phyloP scores from a whole-genome alignment of 2,888 invertebrate species.

The Liodrosophila aerea region DNA sequence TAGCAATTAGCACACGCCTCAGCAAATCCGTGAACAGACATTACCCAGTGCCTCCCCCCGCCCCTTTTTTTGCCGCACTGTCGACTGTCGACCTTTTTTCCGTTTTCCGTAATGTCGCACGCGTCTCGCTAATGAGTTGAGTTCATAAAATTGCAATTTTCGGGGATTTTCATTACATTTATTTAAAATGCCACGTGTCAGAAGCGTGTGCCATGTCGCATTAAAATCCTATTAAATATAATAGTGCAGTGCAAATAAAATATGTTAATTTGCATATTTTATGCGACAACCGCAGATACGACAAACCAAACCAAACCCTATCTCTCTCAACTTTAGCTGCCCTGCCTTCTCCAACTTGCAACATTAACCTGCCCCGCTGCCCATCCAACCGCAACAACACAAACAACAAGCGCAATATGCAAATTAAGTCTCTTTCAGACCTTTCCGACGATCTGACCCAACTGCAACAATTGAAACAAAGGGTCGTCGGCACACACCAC shows the following conservation, averaged over 20 bases:
- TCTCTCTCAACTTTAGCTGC: no score
- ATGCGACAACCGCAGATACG: conserved; percentile 24
- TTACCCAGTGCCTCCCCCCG: neutral
- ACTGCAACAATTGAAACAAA: conserved; percentile 4
- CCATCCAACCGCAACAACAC: conserved; percentile 10
- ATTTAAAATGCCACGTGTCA: conserved; percentile 42
- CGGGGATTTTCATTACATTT: conserved; percentile 23
- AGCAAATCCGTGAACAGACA: conserved; percentile 20
- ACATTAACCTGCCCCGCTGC: neutral
- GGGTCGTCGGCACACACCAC: neutral
- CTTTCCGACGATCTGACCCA: no score
- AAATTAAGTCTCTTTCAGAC: conserved; percentile 23
- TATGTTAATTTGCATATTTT: conserved; percentile 65
- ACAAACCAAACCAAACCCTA: neutral
- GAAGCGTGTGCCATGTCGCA: conserved; percentile 24
- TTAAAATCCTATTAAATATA: conserved; percentile 65
- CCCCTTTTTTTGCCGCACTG: neutral
- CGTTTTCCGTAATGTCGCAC: neutral
- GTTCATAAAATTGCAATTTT: conserved; percentile 56
- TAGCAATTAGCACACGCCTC: conserved; percentile 64
- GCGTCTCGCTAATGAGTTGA: conserved; percentile 43
- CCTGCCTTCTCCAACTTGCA: no score
- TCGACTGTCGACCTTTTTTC: neutral
- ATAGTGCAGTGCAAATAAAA: conserved; percentile 55
- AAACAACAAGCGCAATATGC: conserved; percentile 27